Base-by-base conservation (phyloP, 2,888 invertebrate genomes). In the Allolobophora icterica region DNA sequence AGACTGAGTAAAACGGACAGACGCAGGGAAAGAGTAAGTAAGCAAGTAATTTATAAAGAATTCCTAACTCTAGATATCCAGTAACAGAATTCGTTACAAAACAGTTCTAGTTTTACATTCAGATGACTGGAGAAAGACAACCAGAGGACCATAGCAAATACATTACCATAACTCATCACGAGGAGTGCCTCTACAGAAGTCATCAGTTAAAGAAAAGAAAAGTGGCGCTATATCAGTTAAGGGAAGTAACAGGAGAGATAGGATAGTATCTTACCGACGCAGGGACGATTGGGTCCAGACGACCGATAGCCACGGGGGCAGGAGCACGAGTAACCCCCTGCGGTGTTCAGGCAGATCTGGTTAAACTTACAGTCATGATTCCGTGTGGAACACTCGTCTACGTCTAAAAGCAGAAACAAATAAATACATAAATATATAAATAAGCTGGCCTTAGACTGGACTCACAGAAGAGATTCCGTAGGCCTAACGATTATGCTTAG, bases 341-440 rank as follows among this genome's bases (percentile, higher is more conserved):
- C 93, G 0, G 94, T 94, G 93, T 95, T 95, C 91, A 94, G 93
- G 93, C 95, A 95, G 45, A 93, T 92, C 93, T 95, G 95, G 92
- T 94, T 94, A 92, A 93, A 93, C 92, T 94, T 94, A 92, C 95
- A 95, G 11, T 93, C 91, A 91, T 92, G 71, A 94, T 93, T 91
- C 13, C 94, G 93, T 52, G 92, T 92, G 8, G 91, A 84, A 93
- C 95, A 95, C 92, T 95, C 95, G 93, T 95, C 94, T 24, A 94
- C 93, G 93, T 95, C 95, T 95, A 91, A 45, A 92, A 92, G 24
- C 34, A 90, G 45, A 42, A 35, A 30, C 11, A 35, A 45, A n/a
- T n/a, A n/a, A n/a, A n/a, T n/a, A n/a, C n/a, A n/a, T n/a, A n/a
- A n/a, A n/a, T n/a, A n/a, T n/a, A n/a, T n/a, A n/a, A n/a, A n/a